These are phyloP conservation scores for Hemiscyllium ocellatum DNA, from an alignment of 2,113 vertebrate genomes.

Conservation along the genomic window DNA sequence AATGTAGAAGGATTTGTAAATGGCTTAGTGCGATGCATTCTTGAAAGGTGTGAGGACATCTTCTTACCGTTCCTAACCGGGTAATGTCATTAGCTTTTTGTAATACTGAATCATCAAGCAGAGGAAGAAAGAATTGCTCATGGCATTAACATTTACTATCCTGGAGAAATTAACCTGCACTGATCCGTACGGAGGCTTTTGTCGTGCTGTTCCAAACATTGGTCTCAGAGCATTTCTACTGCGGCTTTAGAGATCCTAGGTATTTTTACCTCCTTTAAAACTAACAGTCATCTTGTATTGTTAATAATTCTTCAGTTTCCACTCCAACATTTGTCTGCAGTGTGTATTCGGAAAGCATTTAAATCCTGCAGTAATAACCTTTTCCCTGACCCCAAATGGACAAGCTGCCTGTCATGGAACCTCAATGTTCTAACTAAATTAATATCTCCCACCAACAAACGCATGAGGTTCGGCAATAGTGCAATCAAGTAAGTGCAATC, in stretches of 20 bases:
- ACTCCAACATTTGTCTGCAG: neutral
- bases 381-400: neutral
- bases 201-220: neutral
- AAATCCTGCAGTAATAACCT: neutral
- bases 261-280: neutral
- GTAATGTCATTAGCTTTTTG: neutral
- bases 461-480: neutral
- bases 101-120: neutral
- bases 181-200: too few relatives aligned
- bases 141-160: neutral
- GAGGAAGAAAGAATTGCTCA: neutral
- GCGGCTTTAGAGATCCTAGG: neutral
- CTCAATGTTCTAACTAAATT: neutral
- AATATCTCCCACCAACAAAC: neutral
- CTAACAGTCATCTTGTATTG: neutral
- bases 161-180: neutral
- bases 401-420: neutral
- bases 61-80: neutral
- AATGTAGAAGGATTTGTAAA: neutral
- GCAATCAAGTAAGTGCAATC: neutral
- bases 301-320: neutral
- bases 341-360: neutral
- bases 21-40: neutral
- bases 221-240: too few relatives aligned
- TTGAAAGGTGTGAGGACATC: neutral